A percentile compares a stretch with the other conserved stretches of the same genome.
Evolutionary conservation across 2,113 vertebrate species (phyloP).

Genomic region (Bubalus kerabau): DNA sequence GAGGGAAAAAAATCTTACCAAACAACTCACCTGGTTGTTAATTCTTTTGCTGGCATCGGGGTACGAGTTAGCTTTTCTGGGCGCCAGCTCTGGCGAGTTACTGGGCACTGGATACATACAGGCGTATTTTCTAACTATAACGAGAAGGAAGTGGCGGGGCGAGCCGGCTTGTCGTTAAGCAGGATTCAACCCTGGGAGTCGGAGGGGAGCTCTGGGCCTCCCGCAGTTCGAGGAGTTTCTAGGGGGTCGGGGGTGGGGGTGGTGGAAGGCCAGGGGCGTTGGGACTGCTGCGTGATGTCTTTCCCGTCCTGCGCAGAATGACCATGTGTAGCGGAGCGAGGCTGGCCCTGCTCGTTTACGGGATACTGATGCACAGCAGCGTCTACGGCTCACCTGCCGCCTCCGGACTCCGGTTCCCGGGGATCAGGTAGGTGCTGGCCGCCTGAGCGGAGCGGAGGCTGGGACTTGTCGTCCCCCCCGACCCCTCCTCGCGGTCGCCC

Average conservation of each 20-base stretch:
- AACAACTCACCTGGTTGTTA: not conserved
- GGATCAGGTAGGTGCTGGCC: conserved; percentile 86
- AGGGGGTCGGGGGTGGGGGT: not conserved
- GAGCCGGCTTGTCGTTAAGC: not conserved
- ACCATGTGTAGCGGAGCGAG: conserved; percentile 93
- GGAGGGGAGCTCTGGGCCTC: not conserved
- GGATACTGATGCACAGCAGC: conserved; percentile 94
- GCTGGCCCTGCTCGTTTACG: conserved; percentile 92
- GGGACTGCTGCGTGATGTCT: conserved; percentile 61
- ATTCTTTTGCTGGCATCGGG: not conserved
- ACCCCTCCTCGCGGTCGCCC: not conserved
- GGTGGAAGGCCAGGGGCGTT: conserved; percentile 33
- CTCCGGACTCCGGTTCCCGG: conserved; percentile 89
- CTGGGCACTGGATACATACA: not conserved
- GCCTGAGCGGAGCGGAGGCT: not conserved
- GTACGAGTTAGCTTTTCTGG: not conserved
- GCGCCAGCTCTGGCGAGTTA: not conserved
- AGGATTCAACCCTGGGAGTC: not conserved
- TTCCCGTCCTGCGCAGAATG: conserved; percentile 81
- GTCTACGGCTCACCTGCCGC: conserved; percentile 90
- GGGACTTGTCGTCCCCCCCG: not conserved
- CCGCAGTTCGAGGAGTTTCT: not conserved
- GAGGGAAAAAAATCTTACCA: not conserved
- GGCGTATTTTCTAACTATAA: not conserved
- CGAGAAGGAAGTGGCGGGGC: not conserved